phyloP scores from a whole-genome alignment of 2,797 vertebrate genomes.

The Rhabdomys pumilio region DNA sequence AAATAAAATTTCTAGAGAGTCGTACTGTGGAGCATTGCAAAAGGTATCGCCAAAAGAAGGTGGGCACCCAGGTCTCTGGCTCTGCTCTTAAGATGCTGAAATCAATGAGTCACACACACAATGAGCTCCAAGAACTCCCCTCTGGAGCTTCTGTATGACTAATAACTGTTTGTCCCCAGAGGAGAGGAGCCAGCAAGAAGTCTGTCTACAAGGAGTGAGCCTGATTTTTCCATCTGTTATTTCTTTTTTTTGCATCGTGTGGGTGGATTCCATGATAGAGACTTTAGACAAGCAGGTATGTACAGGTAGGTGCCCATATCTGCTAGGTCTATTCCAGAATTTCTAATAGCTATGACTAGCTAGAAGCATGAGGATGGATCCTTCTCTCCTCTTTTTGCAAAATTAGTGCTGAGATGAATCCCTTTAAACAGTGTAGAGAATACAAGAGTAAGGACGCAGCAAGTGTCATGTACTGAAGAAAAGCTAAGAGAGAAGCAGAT shows the following conservation, averaged over 20 bases:
- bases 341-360: neutral
- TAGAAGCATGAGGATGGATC: neutral
- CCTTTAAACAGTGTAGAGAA: constrained; percentile 26
- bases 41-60: neutral
- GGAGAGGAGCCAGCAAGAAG: neutral
- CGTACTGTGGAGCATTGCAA: neutral
- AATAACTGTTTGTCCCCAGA: constrained; percentile 21
- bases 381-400: neutral
- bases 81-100: constrained; percentile 18
- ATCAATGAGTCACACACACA: neutral
- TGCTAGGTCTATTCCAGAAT: neutral
- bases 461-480: neutral
- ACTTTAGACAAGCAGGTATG: neutral
- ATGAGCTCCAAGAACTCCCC: neutral
- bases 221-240: constrained; percentile 44
- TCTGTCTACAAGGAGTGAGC: neutral
- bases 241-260: constrained; percentile 37
- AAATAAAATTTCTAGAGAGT: constrained; percentile 1
- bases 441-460: neutral
- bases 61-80: neutral
- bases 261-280: neutral
- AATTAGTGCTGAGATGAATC: neutral
- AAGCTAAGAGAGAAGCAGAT: neutral
- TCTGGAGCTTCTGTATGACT: neutral
- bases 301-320: neutral